Percentiles rank a stretch among this genome's conserved stretches.
These are phyloP conservation scores for Epizoanthus scotinus DNA, from an alignment of 92 coral and sea anemone species.

Conservation along the genomic window DNA sequence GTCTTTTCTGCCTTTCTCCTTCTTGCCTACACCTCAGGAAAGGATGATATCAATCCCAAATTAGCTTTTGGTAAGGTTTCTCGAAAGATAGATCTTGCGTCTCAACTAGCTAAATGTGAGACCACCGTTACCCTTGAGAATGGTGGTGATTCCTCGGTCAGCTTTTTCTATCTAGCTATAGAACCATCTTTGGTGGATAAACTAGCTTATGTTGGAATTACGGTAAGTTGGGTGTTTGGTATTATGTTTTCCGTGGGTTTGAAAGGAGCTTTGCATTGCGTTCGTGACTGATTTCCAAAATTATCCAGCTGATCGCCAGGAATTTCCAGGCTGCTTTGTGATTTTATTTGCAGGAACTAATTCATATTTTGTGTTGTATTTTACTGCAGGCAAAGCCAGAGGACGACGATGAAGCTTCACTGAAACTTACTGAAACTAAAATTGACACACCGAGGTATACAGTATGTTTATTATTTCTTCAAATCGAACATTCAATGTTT, in stretches of 20 bases:
- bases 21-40: conserved; percentile 57
- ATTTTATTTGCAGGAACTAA: conserved; percentile 11
- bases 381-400: conserved; percentile 67
- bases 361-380: conserved; percentile 1
- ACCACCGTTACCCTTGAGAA: conserved; percentile 83
- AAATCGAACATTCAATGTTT: background rate
- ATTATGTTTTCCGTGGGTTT: background rate
- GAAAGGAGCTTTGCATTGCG: background rate
- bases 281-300: background rate
- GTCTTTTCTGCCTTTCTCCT: conserved; percentile 70
- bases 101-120: conserved; percentile 85
- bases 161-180: conserved; percentile 68
- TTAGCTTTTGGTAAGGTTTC: conserved; percentile 78
- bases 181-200: conserved; percentile 91
- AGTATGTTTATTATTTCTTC: background rate
- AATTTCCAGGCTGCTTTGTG: background rate
- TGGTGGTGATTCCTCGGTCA: conserved; percentile 77
- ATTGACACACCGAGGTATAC: conserved; percentile 14
- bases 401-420: conserved; percentile 67
- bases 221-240: conserved; percentile 60
- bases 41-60: conserved; percentile 75
- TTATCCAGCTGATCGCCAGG: background rate
- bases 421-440: conserved; percentile 12
- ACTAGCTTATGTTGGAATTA: conserved; percentile 78
- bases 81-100: conserved; percentile 94